A percentile compares a stretch with the other conserved stretches of the same genome.
Conservation (phyloP, 2,113 vertebrate genomes). For the Cervus canadensis region DNA sequence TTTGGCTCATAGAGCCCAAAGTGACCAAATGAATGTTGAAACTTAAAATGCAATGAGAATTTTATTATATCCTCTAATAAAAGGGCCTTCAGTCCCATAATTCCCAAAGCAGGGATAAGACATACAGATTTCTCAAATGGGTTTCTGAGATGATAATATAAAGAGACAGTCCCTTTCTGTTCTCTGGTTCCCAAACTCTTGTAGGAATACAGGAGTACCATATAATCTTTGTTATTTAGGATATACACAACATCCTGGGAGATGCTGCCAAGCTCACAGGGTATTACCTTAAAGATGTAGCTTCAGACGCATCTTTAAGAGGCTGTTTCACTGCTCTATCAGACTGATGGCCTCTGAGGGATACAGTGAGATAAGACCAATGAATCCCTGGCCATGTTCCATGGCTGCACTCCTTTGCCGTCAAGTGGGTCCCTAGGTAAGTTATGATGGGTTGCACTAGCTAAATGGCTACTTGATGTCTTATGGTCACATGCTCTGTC, state of each 20-base stretch:
- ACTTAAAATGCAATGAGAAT: not conserved
- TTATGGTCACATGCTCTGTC: not conserved
- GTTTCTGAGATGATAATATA: not conserved
- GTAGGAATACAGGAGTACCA: not conserved
- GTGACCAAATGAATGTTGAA: not conserved
- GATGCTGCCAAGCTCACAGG: not conserved
- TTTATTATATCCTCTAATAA: not conserved
- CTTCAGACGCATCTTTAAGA: not conserved
- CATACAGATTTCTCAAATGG: not conserved
- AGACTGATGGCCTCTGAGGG: not conserved
- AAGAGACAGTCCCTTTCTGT: not conserved
- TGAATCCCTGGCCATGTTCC: not conserved
- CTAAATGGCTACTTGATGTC: not conserved
- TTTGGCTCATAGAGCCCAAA: not conserved
- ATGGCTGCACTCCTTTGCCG: not conserved
- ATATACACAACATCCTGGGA: not conserved
- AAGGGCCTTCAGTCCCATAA: not conserved
- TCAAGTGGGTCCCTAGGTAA: not conserved
- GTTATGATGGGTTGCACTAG: not conserved
- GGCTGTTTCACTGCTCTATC: not conserved
- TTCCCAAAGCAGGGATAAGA: not conserved
- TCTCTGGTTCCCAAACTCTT: not conserved
- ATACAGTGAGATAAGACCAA: not conserved
- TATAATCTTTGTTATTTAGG: not conserved
- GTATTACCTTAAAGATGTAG: not conserved